Conservation (phyloP, 2,888 invertebrate genomes). For the Heliconius sara region DNA sequence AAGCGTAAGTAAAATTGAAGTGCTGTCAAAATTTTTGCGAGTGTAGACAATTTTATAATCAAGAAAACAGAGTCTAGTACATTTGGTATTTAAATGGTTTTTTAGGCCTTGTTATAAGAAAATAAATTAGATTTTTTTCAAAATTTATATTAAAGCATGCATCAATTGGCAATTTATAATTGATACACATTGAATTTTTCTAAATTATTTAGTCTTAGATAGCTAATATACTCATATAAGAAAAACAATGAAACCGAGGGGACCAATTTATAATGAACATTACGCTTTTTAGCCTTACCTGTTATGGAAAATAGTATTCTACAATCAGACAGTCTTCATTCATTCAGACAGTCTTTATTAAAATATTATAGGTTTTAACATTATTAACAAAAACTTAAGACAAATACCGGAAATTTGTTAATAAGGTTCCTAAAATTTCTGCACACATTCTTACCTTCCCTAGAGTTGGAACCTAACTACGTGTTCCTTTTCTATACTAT, state of each 20-base stretch:
- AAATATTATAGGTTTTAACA: too few relatives aligned
- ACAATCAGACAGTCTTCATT: not conserved
- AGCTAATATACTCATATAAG: too few relatives aligned
- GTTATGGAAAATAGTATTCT: not conserved
- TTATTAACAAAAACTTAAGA: not conserved
- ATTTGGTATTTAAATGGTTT: not conserved
- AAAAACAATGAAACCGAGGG: too few relatives aligned
- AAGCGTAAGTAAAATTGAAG: too few relatives aligned
- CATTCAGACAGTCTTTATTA: not conserved
- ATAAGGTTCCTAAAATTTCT: not conserved
- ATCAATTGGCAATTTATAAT: not conserved
- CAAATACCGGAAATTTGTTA: not conserved
- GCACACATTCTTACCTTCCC: not conserved
- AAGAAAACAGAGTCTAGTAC: not conserved
- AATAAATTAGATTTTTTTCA: not conserved
- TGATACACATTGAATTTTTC: not conserved
- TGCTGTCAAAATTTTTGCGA: too few relatives aligned
- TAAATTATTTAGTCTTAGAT: too few relatives aligned
- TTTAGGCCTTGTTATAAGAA: too few relatives aligned
- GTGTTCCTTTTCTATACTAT: too few relatives aligned
- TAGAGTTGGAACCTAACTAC: too few relatives aligned
- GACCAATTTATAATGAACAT: too few relatives aligned
- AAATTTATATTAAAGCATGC: not conserved
- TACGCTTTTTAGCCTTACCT: not conserved
- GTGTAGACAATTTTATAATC: too few relatives aligned